Percentiles rank a stretch among this genome's conserved stretches.
Evolutionary conservation across 2,113 vertebrate genomes (phyloP).

Genomic region (Vidua chalybeata): DNA sequence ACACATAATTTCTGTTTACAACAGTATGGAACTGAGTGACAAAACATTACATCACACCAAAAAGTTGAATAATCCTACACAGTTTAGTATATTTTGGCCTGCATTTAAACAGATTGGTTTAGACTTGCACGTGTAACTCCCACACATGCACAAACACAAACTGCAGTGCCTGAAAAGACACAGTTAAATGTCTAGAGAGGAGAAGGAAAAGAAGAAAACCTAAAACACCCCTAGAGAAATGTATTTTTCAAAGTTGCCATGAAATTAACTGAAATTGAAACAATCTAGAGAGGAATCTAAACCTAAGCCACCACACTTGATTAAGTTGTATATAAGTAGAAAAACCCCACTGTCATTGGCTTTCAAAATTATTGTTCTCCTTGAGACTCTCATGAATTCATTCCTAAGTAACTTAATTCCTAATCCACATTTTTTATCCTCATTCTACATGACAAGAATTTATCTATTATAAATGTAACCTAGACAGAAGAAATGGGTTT

Average conservation of each 20-base stretch:
- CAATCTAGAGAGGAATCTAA: background rate
- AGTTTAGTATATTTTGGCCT: background rate
- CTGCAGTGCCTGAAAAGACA: background rate
- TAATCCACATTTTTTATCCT: background rate
- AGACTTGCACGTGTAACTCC: background rate
- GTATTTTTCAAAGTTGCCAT: background rate
- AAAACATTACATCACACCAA: background rate
- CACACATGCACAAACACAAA: background rate
- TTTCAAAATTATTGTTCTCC: background rate
- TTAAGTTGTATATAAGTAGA: background rate
- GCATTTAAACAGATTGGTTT: background rate
- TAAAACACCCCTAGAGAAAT: background rate
- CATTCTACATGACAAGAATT: background rate
- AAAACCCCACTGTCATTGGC: background rate
- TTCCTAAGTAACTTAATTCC: background rate
- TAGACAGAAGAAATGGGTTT: background rate
- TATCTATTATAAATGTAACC: background rate
- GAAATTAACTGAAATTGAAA: background rate
- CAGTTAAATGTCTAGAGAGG: background rate
- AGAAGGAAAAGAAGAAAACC: background rate
- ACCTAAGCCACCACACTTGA: background rate
- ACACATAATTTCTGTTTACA: background rate
- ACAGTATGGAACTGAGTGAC: background rate
- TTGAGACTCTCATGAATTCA: background rate
- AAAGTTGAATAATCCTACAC: background rate